Evolutionary conservation across 2,113 vertebrate genomes (phyloP), one percentile per base, ranked within the genome.

Genomic region (Gopherus flavomarginatus): DNA sequence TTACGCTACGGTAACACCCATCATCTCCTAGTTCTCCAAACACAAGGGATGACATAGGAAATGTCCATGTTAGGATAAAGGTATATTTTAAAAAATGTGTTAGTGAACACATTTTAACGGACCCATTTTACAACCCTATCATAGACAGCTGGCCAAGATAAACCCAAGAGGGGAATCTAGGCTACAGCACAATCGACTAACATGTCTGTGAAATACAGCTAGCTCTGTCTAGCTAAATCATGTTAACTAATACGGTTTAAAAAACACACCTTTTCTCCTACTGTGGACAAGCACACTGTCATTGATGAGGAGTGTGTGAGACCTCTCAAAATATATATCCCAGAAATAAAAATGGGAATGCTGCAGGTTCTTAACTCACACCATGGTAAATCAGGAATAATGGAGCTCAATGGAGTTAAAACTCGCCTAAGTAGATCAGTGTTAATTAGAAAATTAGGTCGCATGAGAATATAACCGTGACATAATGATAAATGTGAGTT

Each of bases 1-100:
- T 90, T 92, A 50, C 75, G 88, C n/a, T 88, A 87, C 94, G 86
- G 53, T 81, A 95, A 81, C 85, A 38, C 78, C 92, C 72, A 88
- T 87, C 24, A 79, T 54, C 72, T 52, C 4, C 0, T 0, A 87
- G 85, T 54, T 93, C 87, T 90, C 81, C 90, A 91, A 94, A 95
- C 19, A 88, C 50, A 95, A 26, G n/a, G 22, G 72, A 77, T 21
- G 22, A 77, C 72, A 38, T 75, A 77, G n/a, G 42, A 24, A 11
- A 26, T 77, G 38, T 77, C 72, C 38, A 42, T 13, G 11, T 11
- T 44, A 77, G 38, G 42, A 44, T 77, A 77, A 77, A 77, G 59
- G 49, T 88, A 5, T 56, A 54, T 72, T 94, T 94, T 82, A 26
- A 44, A 81, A 91, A 95, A 91, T 88, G 44, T 50, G 91, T 94